Evolutionary conservation across 2,888 invertebrate species (phyloP).

Genomic region (Apamea monoglypha): DNA sequence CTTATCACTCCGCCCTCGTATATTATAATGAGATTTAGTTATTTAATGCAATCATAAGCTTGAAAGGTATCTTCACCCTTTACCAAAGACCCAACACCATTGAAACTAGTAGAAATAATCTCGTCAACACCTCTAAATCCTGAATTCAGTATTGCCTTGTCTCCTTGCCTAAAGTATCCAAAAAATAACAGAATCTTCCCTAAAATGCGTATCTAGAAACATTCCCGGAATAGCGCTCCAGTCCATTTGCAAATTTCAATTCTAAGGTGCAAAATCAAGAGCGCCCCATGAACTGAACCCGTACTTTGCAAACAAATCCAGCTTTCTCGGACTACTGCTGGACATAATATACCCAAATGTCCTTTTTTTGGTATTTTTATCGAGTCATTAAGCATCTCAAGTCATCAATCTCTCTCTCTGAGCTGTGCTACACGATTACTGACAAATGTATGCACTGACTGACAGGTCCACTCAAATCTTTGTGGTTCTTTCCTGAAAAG

Average conservation of each 20-base stretch:
- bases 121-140: neutral
- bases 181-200: neutral
- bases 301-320: neutral
- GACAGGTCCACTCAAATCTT: neutral
- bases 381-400: neutral
- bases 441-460: neutral
- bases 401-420: too few relatives aligned
- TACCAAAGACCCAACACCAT: slow-evolving; percentile 36
- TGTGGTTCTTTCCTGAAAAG: neutral
- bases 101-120: neutral
- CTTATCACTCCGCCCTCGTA: too few relatives aligned
- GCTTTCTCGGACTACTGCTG: neutral
- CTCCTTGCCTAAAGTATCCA: neutral
- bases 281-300: neutral
- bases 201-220: slow-evolving; percentile 6
- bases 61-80: neutral
- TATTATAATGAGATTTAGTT: neutral
- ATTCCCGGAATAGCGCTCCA: slow-evolving; percentile 13
- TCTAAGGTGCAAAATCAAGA: neutral
- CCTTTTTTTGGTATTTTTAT: neutral
- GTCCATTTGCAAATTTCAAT: neutral
- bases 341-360: neutral
- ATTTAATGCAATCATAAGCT: slow-evolving; percentile 6
- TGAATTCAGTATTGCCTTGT: neutral
- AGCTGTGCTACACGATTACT: neutral